These are phyloP conservation scores for Dipus sagitta DNA, from an alignment of 2,797 vertebrate species.

Conservation along the genomic window DNA sequence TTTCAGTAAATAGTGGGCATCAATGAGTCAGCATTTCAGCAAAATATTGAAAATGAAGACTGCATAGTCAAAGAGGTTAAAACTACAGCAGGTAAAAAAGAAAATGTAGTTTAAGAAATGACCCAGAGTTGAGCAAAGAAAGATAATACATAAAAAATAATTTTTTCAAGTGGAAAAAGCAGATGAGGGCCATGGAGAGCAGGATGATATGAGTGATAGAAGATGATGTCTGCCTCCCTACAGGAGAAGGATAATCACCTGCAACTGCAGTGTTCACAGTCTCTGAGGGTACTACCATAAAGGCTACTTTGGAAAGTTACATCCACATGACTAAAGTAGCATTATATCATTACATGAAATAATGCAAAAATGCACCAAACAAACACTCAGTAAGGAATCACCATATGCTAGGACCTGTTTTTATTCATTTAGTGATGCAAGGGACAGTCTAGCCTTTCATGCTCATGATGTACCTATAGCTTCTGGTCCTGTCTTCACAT, in stretches of 20 bases:
- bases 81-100: neutral
- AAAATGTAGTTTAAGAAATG: neutral
- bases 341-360: neutral
- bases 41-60: neutral
- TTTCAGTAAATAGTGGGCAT: neutral
- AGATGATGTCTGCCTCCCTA: neutral
- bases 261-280: neutral
- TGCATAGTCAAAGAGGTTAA: neutral
- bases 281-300: neutral
- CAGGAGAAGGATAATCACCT: neutral
- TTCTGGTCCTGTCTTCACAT: neutral
- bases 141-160: neutral
- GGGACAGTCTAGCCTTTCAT: neutral
- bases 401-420: neutral
- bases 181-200: neutral
- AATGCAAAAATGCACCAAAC: neutral
- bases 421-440: neutral
- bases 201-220: neutral
- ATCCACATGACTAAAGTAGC: neutral
- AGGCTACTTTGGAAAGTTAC: neutral
- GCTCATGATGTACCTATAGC: neutral
- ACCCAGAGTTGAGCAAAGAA: neutral
- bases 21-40: neutral
- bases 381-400: constrained; percentile 7
- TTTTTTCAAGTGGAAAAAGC: neutral